Evolutionary conservation across 2,888 invertebrate genomes (phyloP).

Genomic region (Hemicrepidius hirtus): DNA sequence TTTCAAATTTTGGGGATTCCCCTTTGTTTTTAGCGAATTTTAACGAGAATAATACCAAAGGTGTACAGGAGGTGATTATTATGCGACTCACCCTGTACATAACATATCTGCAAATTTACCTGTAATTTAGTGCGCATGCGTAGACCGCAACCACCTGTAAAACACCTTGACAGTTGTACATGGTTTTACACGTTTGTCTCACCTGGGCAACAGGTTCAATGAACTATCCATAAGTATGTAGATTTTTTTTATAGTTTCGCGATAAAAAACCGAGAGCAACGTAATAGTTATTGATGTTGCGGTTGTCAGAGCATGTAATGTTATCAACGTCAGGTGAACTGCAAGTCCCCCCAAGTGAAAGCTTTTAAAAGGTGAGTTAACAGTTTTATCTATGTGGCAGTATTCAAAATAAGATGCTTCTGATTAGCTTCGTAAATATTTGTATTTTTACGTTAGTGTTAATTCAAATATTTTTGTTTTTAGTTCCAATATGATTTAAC

Average conservation of each 20-base stretch:
- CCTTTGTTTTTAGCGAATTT: too few relatives aligned
- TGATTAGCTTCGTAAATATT: conserved; percentile 40
- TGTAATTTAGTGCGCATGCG: conserved; percentile 47
- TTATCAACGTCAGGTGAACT: conserved; percentile 31
- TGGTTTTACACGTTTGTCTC: conserved; percentile 55
- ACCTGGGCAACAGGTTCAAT: conserved; percentile 56
- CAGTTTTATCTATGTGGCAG: conserved; percentile 56
- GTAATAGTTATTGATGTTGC: conserved; percentile 56
- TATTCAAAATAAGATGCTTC: conserved; percentile 29
- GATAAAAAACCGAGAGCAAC: conserved; percentile 50
- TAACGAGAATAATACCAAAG: too few relatives aligned
- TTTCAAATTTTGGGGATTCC: too few relatives aligned
- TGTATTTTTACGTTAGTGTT: conserved; percentile 31
- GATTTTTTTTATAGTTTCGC: conserved; percentile 53
- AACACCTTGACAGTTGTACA: conserved; percentile 56
- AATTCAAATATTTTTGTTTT: conserved; percentile 24
- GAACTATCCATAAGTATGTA: conserved; percentile 57
- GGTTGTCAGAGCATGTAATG: conserved; percentile 49
- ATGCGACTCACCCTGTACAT: not conserved
- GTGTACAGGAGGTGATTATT: too few relatives aligned
- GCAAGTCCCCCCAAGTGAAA: conserved; percentile 49
- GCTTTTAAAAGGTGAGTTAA: conserved; percentile 54
- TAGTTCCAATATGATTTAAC: conserved; percentile 21
- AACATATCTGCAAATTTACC: conserved; percentile 18
- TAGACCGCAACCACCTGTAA: conserved; percentile 56